Evolutionary conservation across 2,113 vertebrate genomes (phyloP).

Genomic region (Elanus axillaris): DNA sequence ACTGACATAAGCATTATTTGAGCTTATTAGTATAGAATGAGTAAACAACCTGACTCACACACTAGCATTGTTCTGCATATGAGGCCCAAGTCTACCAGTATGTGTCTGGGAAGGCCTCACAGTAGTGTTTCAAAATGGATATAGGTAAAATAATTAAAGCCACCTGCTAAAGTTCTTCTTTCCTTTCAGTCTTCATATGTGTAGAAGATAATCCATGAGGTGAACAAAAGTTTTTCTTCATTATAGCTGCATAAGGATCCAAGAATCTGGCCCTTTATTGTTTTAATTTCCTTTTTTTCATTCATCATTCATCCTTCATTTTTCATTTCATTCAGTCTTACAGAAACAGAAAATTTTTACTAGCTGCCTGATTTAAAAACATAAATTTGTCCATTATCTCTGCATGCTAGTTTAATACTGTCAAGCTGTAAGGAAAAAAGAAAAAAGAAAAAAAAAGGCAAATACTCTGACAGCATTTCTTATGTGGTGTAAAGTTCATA

Average conservation of each 20-base stretch:
- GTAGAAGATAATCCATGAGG: neutral
- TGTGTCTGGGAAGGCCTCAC: neutral
- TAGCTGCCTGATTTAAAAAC: neutral
- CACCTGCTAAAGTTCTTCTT: neutral
- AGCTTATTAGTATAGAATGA: neutral
- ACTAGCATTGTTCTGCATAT: neutral
- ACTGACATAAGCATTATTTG: neutral
- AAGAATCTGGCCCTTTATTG: neutral
- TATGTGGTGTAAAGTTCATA: neutral
- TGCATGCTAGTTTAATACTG: neutral
- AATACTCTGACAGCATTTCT: neutral
- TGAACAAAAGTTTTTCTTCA: neutral
- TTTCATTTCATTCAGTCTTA: too few relatives aligned
- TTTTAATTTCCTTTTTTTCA: slow-evolving; percentile 7
- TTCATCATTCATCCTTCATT: too few relatives aligned
- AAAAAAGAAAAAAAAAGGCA: neutral
- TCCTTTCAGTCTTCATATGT: neutral
- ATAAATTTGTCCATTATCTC: neutral
- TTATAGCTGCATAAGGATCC: neutral
- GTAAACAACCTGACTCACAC: neutral
- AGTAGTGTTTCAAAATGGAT: neutral
- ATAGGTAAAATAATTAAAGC: neutral
- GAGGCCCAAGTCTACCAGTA: neutral
- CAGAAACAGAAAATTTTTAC: neutral
- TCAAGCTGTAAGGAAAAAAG: neutral